These are phyloP conservation scores for Margarornis squamiger DNA, from an alignment of 2,797 vertebrate species.

Conservation along the genomic window DNA sequence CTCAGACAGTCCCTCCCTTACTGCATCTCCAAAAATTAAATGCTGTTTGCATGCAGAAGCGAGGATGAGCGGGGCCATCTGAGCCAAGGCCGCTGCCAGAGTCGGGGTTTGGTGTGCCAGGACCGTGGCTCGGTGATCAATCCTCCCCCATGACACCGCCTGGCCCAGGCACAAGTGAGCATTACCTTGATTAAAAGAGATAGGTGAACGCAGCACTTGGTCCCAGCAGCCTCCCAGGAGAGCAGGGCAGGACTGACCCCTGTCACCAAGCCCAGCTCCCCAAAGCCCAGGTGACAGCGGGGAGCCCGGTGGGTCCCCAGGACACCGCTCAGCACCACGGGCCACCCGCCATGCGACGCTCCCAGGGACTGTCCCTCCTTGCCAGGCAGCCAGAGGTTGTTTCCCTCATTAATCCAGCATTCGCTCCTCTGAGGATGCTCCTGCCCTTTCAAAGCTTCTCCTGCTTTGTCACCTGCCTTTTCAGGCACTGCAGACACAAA, in stretches of 20 bases:
- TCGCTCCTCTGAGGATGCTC: background rate
- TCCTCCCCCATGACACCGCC: background rate
- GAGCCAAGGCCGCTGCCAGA: background rate
- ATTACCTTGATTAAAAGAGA: conserved; percentile 49
- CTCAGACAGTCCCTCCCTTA: background rate
- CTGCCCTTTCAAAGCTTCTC: background rate
- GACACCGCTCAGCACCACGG: accelerated
- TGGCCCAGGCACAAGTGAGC: background rate
- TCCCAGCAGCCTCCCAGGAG: background rate
- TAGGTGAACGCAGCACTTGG: background rate
- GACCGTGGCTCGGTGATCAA: background rate
- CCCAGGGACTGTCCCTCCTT: background rate
- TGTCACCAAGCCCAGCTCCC: accelerated
- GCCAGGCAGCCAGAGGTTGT: background rate
- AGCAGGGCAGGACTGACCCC: background rate
- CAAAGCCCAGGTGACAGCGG: accelerated
- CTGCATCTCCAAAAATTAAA: background rate
- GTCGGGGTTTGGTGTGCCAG: background rate
- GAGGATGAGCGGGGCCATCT: background rate
- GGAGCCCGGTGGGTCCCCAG: background rate
- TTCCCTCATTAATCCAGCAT: background rate
- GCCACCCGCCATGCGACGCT: accelerated
- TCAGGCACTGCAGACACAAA: background rate
- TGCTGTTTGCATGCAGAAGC: background rate
- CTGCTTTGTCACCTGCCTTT: background rate